Evolutionary conservation across 1,140 invertebrate species (phyloP), one percentile per base, ranked within the genome.

Genomic region (Drosophila hydei): DNA sequence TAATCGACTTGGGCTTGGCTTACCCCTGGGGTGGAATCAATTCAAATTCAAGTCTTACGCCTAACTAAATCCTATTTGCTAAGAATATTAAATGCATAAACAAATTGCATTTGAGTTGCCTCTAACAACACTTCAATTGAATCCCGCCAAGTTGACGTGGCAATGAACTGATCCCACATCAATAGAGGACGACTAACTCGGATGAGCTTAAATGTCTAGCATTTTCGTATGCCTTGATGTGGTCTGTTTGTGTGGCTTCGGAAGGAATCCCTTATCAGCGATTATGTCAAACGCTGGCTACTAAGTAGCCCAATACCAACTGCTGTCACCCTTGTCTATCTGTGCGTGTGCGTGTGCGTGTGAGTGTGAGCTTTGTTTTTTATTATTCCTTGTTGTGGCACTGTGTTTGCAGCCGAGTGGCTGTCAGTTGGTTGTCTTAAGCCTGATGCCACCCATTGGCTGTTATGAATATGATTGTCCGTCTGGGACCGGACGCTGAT

Each of bases 241-340:
- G 6, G 33, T 2, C 18, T 23, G 30, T 40, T 42, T 56, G 40
- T 11, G 8, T 14, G 16, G 54, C 19, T 7, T 30, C 2, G 38
- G 30, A 19, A 7, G 62, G 69, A 77, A 75, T 87, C 81, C 81
- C 81, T 85, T 67, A 85, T 87, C 81, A 87, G 79, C 83, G 74
- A 77, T 85, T 85, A 87, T 85, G 80, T 85, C 80, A 87, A 85
- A 85, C 68, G 64, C 42, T 50, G 76, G 59, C 80, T 80, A 84
- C 76, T 79, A 76, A 79, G 81, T 79, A 77, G 77, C 73, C 70
- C 19, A 36, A 19, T 65, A 30, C 19, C 33, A 33, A 56, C 38
- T 64, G 18, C 21, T 43, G 30, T n/a, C 48, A 25, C 48, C 54
- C 68, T 33, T 67, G 50, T 61, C 68, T 40, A 54, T 58, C 30